These are phyloP conservation scores for Drosophila picticornis DNA, from an alignment of 2,888 invertebrate species.

Conservation along the genomic window DNA sequence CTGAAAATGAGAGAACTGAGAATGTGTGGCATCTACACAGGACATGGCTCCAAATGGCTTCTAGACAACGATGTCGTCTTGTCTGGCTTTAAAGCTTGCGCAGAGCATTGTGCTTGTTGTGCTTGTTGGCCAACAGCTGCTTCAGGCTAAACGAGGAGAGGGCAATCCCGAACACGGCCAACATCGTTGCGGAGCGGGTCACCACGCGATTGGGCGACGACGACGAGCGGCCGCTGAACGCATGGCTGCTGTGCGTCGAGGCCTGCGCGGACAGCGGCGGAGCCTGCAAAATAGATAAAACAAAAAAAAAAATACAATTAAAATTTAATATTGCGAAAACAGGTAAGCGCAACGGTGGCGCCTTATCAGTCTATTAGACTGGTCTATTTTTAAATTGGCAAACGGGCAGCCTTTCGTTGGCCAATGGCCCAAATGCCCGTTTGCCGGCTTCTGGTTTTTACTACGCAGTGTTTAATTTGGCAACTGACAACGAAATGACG, in stretches of 20 bases:
- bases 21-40: constrained; percentile 21
- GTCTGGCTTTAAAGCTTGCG: constrained; percentile 76
- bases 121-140: constrained; percentile 86
- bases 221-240: constrained; percentile 72
- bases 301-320: constrained; percentile 1
- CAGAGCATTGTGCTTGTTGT: constrained; percentile 68
- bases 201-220: constrained; percentile 86
- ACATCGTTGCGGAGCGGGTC: constrained; percentile 87
- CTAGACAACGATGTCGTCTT: not conserved
- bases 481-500: constrained; percentile 49
- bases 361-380: constrained; percentile 14
- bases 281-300: constrained; percentile 51
- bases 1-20: constrained; percentile 23
- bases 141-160: constrained; percentile 88
- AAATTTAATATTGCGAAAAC: not conserved
- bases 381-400: constrained; percentile 49
- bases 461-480: constrained; percentile 54
- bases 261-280: constrained; percentile 66
- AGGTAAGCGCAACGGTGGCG: constrained; percentile 1
- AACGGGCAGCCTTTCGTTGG: constrained; percentile 53
- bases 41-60: constrained; percentile 32
- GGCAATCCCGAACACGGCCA: constrained; percentile 87
- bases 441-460: constrained; percentile 27
- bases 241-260: constrained; percentile 64
- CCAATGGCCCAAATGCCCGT: constrained; percentile 45